Percentiles rank a stretch among this genome's conserved stretches.
phyloP scores from a whole-genome alignment of 1,140 invertebrate genomes.

The Hypsibius dujardini region DNA sequence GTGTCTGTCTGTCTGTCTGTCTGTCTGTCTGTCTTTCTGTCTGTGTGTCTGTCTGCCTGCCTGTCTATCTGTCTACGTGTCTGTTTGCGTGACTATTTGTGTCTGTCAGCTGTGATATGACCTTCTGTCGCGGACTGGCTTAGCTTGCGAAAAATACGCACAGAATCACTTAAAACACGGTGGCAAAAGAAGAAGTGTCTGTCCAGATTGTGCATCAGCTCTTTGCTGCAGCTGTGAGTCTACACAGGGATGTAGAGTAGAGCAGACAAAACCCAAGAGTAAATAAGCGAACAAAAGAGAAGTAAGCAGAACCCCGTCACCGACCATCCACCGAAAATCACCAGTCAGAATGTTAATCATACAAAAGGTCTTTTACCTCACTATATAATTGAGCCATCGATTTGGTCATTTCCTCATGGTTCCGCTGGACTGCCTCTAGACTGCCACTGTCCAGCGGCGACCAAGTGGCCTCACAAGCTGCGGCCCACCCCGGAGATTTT shows the following conservation, averaged over 20 bases:
- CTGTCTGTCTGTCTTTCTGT: too few species aligned
- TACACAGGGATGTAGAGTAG: constrained; percentile 31
- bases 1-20: too few species aligned
- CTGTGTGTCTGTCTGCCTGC: too few species aligned
- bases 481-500: constrained; percentile 20
- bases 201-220: constrained; percentile 80
- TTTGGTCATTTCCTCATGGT: constrained; percentile 38
- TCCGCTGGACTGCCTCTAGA: constrained; percentile 18
- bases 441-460: constrained; percentile 11
- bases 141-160: too few species aligned
- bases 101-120: too few species aligned
- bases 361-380: constrained; percentile 45
- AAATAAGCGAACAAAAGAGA: too few species aligned
- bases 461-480: constrained; percentile 18
- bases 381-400: constrained; percentile 91
- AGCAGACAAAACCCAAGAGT: constrained; percentile 18
- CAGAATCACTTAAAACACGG: constrained; percentile 31
- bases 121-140: too few species aligned
- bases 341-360: constrained; percentile 7
- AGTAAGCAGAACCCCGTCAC: too few species aligned
- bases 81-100: too few species aligned
- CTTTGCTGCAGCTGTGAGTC: constrained; percentile 90
- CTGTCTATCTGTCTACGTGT: too few species aligned
- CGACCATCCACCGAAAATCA: too few species aligned
- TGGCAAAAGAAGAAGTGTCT: constrained; percentile 86